Evolutionary conservation across 35 echinoderm and acorn worm genomes (phyloP).

Genomic region (Acanthaster planci): DNA sequence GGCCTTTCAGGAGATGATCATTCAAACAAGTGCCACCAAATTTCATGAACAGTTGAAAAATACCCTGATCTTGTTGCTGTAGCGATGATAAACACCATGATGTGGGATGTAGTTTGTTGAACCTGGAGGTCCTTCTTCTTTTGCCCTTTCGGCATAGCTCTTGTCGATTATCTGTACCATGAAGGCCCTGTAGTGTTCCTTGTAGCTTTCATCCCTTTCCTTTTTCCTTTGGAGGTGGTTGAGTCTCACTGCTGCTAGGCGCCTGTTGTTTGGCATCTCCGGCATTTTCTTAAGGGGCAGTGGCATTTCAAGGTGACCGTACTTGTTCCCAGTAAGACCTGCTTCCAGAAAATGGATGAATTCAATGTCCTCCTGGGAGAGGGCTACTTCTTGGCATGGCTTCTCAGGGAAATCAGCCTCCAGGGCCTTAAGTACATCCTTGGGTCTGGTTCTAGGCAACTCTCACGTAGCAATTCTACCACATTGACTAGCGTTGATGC

Average conservation of each 20-base stretch:
- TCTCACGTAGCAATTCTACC: background rate
- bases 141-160: constrained; percentile 43
- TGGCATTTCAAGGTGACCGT: constrained; percentile 62
- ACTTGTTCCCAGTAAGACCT: background rate
- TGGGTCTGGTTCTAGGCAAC: background rate
- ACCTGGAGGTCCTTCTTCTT: background rate
- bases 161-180: constrained; percentile 40
- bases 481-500: background rate
- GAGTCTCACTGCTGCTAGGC: background rate
- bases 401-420: constrained; percentile 42
- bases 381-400: background rate
- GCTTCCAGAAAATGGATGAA: background rate
- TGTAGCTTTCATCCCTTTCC: background rate
- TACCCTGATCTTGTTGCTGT: constrained; percentile 59
- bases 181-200: constrained; percentile 40
- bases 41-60: constrained; percentile 57
- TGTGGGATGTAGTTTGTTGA: constrained; percentile 68
- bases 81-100: constrained; percentile 73
- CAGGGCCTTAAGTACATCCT: constrained; percentile 21
- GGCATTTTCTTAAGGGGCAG: constrained; percentile 36
- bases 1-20: constrained; percentile 61
- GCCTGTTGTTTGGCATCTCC: constrained; percentile 36
- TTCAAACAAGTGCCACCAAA: constrained; percentile 53
- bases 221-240: constrained; percentile 7
- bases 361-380: constrained; percentile 3